Conservation (phyloP, 2,888 invertebrate species). For the Pherbina coryleti region DNA sequence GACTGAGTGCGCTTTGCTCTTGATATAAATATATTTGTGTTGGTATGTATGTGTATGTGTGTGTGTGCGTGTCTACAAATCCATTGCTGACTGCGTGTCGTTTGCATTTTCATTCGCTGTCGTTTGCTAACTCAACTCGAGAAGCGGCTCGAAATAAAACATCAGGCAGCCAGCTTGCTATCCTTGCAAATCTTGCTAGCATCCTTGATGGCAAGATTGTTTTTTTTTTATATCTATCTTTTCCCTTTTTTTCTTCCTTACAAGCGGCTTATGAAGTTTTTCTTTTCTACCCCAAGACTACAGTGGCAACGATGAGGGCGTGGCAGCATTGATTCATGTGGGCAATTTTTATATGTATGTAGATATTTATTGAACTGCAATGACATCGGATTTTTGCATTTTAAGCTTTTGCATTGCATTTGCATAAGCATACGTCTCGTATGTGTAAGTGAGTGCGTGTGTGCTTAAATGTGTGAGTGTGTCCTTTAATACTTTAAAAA, state of each 20-base stretch:
- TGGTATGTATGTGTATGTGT: neutral
- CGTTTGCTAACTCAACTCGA: too few relatives aligned
- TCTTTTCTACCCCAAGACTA: neutral
- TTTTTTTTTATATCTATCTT: neutral
- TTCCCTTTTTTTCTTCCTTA: neutral
- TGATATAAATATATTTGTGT: neutral
- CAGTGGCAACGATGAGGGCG: neutral
- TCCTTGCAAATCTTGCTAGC: neutral
- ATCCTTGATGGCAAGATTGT: neutral
- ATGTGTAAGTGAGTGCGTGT: neutral
- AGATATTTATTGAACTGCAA: constrained; percentile 1
- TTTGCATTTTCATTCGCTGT: neutral
- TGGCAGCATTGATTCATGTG: neutral
- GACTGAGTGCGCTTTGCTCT: neutral
- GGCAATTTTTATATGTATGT: neutral
- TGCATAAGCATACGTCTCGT: neutral
- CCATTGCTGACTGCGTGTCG: neutral
- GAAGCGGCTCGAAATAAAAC: too few relatives aligned
- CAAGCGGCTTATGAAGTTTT: neutral
- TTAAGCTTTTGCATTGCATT: neutral
- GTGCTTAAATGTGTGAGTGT: neutral
- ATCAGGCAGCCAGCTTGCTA: neutral
- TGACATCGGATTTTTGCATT: neutral
- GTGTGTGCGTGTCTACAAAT: neutral
- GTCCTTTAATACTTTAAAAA: constrained; percentile 10